Evolutionary conservation across 2,113 vertebrate species (phyloP).

Genomic region (Scytalopus superciliaris): DNA sequence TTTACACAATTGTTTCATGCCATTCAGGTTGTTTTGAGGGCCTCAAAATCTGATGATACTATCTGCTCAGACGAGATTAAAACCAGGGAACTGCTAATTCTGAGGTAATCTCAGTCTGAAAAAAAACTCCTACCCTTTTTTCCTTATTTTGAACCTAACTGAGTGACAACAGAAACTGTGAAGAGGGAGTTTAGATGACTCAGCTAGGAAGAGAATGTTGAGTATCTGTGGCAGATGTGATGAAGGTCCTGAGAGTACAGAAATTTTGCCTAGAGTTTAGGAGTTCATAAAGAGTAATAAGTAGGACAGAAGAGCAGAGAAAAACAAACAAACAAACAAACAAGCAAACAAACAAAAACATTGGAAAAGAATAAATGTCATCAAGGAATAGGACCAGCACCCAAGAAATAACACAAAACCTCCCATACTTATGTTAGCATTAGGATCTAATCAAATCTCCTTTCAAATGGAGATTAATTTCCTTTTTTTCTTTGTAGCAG

Average conservation of each 20-base stretch:
- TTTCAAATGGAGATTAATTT: neutral
- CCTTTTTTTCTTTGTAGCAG: neutral
- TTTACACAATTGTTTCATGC: neutral
- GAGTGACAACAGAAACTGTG: neutral
- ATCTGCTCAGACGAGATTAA: neutral
- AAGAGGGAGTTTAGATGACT: neutral
- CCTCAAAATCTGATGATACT: neutral
- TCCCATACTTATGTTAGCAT: rapidly evolving
- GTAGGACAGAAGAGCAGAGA: neutral
- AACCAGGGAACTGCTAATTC: neutral
- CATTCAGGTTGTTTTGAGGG: neutral
- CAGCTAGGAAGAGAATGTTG: neutral
- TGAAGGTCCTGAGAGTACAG: neutral
- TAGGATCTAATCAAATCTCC: neutral
- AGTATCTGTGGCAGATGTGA: neutral
- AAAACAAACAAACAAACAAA: too few species aligned
- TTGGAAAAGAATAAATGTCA: neutral
- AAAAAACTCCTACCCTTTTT: neutral
- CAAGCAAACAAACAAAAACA: neutral
- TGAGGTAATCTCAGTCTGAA: neutral
- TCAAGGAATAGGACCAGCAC: neutral
- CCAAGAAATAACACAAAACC: rapidly evolving
- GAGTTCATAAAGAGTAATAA: neutral
- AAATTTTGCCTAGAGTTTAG: neutral
- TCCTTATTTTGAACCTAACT: neutral